phyloP scores from a whole-genome alignment of 1,140 invertebrate species.

The Calosoma granatense region DNA sequence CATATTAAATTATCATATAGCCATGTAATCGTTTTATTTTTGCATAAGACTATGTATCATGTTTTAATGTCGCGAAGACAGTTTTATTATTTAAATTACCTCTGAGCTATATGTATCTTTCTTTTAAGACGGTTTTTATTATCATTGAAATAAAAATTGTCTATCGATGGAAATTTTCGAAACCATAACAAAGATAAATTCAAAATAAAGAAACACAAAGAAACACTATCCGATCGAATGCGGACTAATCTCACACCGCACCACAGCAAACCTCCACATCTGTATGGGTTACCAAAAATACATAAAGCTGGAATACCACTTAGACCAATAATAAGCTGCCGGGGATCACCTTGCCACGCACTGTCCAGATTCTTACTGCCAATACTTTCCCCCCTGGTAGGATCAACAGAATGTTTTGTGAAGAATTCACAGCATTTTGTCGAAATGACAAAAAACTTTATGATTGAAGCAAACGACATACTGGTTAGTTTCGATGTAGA shows the following conservation, averaged over 20 bases:
- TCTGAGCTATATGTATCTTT: no score
- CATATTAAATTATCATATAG: no score
- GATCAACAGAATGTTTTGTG: neutral
- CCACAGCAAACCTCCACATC: slow-evolving; percentile 13
- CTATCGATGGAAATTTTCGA: no score
- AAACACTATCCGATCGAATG: neutral
- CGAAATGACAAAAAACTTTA: neutral
- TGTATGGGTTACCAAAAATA: slow-evolving; percentile 19
- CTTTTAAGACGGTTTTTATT: no score
- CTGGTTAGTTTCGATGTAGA: slow-evolving; percentile 19
- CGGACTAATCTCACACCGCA: neutral
- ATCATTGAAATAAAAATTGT: no score
- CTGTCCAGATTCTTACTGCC: slow-evolving; percentile 8
- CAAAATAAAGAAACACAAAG: neutral
- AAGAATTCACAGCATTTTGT: slow-evolving; percentile 16
- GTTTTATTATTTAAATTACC: no score
- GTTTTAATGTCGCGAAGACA: no score
- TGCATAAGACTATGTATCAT: no score
- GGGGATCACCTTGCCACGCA: slow-evolving; percentile 12
- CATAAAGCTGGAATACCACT: slow-evolving; percentile 15
- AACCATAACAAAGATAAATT: no score
- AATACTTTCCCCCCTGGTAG: neutral
- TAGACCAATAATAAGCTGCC: slow-evolving; percentile 15
- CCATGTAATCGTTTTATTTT: no score
- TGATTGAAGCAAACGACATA: neutral